Conservation (phyloP, 2,888 invertebrate genomes). For the Sesia apiformis region DNA sequence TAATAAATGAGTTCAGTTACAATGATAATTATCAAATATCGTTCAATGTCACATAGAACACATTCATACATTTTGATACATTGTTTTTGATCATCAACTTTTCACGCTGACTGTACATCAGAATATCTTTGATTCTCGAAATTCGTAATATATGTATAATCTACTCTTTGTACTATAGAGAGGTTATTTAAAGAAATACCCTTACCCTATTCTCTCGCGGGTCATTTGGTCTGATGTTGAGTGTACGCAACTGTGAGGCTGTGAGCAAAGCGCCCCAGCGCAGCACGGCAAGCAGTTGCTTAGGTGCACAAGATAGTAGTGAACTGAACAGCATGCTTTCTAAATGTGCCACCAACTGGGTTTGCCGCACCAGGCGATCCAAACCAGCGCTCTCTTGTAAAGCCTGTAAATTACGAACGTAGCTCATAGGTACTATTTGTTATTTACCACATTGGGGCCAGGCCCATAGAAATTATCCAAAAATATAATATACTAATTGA, state of each 20-base stretch:
- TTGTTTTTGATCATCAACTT: not conserved
- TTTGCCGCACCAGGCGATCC: conserved; percentile 86
- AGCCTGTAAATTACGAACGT: conserved; percentile 60
- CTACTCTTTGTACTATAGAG: not conserved
- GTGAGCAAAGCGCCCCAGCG: conserved; percentile 84
- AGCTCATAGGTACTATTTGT: too few species aligned
- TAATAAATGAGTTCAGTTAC: too few species aligned
- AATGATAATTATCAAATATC: too few species aligned
- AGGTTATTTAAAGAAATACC: not conserved
- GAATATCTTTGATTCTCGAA: too few species aligned
- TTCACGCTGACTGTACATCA: too few species aligned
- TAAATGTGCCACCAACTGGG: conserved; percentile 85
- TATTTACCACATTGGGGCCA: too few species aligned
- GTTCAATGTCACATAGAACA: too few species aligned
- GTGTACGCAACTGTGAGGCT: conserved; percentile 81
- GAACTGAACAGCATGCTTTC: conserved; percentile 89
- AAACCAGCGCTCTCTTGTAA: conserved; percentile 85
- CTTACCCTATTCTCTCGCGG: conserved; percentile 82
- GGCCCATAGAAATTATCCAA: too few species aligned
- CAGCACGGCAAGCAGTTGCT: conserved; percentile 77
- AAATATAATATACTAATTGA: too few species aligned
- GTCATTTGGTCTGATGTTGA: conserved; percentile 87
- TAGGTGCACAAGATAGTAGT: conserved; percentile 79
- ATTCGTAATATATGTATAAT: not conserved
- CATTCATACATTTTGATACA: too few species aligned